Conservation (phyloP, 2,797 vertebrate species). For the Sebastes taczanowskii region DNA sequence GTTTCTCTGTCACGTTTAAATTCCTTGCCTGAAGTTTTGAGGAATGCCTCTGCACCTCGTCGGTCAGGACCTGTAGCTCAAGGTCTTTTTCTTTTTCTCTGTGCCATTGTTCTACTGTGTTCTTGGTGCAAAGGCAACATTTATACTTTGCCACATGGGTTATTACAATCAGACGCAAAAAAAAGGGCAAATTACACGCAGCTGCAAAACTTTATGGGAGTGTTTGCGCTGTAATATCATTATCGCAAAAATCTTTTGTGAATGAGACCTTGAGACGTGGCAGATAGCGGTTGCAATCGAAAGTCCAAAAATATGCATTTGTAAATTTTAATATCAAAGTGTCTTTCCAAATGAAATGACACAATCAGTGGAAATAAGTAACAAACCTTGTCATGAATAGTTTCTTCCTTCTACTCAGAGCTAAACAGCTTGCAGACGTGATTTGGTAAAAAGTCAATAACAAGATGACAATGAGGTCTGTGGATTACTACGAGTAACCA, state of each 20-base stretch:
- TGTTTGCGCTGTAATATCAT: background rate
- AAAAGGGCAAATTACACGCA: background rate
- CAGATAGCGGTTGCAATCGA: background rate
- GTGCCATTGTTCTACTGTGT: background rate
- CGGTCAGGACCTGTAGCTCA: background rate
- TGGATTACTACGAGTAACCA: background rate
- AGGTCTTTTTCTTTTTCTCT: background rate
- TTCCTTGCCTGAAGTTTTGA: background rate
- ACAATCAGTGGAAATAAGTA: background rate
- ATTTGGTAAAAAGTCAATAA: background rate
- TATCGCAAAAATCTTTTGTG: background rate
- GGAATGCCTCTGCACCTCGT: background rate
- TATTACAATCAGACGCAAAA: background rate
- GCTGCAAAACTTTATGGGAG: background rate
- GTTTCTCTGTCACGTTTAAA: background rate
- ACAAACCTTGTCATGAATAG: background rate
- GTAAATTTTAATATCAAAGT: background rate
- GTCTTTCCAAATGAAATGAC: background rate
- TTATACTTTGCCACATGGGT: background rate
- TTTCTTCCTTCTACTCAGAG: background rate
- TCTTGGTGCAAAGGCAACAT: background rate
- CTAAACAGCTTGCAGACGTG: background rate
- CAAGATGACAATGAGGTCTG: background rate
- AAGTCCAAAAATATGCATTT: background rate
- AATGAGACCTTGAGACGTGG: background rate